These are phyloP conservation scores for Toxotes chatareus DNA, from an alignment of 2,113 vertebrate genomes.

Conservation along the genomic window DNA sequence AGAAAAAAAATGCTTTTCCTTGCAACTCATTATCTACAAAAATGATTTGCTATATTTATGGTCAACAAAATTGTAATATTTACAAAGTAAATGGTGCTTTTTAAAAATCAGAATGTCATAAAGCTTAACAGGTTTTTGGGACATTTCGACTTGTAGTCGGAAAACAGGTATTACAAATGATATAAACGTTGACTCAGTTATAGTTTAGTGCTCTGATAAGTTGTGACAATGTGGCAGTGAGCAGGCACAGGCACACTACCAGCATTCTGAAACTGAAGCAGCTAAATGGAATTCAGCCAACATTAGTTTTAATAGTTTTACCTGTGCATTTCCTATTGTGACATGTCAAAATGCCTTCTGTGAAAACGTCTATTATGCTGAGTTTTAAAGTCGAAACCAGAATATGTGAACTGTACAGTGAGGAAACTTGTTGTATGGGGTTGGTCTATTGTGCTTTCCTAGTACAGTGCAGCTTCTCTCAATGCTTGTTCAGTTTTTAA, in stretches of 20 bases:
- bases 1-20: neutral
- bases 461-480: neutral
- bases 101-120: neutral
- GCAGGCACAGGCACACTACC: neutral
- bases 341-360: no score
- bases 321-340: no score
- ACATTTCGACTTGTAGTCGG: neutral
- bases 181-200: no score
- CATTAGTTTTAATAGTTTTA: no score
- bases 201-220: neutral
- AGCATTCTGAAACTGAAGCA: neutral
- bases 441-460: neutral
- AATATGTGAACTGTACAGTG: neutral
- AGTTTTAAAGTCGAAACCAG: neutral
- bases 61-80: slow-evolving; percentile 7
- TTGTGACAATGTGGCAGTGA: neutral
- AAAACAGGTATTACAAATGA: neutral
- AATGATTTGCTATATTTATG: neutral
- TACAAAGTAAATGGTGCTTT: neutral
- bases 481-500: slow-evolving; percentile 85
- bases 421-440: neutral
- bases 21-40: neutral
- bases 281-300: no score
- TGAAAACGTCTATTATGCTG: no score
- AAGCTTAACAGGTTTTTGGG: neutral